Base-by-base conservation (phyloP, 1,140 invertebrate genomes). In the Drosophila busckii region DNA sequence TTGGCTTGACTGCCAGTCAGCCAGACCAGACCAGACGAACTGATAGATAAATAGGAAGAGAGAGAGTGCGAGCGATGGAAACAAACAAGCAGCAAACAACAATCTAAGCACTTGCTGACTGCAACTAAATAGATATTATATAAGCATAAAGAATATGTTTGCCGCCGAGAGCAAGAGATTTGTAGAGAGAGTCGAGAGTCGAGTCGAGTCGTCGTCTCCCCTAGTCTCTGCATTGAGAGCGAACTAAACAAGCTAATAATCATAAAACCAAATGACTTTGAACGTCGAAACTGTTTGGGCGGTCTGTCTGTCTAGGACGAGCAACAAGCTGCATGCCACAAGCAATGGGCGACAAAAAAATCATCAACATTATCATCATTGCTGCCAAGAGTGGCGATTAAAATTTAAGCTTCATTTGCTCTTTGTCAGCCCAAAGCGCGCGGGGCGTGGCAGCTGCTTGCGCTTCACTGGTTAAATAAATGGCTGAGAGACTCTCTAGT, bases 231-330 rank as follows among this genome's bases (percentile, higher is more conserved):
- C 17, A 22, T 69, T 54, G 65, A 76, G 63, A 68, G 54, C 55
- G 75, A 82, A 82, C 75, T 83, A 82, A 83, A 82, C 84, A 85
- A 84, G 84, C 84, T 84, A 86, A 86, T 86, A 86, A 86, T 86
- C 84, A 86, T 86, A 86, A 86, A 86, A 86, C 48, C 78, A 84
- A 86, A 86, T 86, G 84, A 85, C 78, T 84, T 85, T 84, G 84
- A 86, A 85, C 84, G 83, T 68, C 56, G 70, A 63, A 61, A 70
- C 56, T 37, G 54, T 44, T 45, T 71, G n/a, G n/a, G n/a, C n/a
- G n/a, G 37, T 42, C 61, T 40, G 41, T 22, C 31, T 58, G 28
- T 19, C 29, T 28, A 28, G 52, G 59, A 62, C 52, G 25, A 25
- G n/a, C 42, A 25, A 17, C 20, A 7, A 31, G 17, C 23, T 3